Base-by-base conservation (phyloP, 2,113 vertebrate species). In the Empidonax alnorum region DNA sequence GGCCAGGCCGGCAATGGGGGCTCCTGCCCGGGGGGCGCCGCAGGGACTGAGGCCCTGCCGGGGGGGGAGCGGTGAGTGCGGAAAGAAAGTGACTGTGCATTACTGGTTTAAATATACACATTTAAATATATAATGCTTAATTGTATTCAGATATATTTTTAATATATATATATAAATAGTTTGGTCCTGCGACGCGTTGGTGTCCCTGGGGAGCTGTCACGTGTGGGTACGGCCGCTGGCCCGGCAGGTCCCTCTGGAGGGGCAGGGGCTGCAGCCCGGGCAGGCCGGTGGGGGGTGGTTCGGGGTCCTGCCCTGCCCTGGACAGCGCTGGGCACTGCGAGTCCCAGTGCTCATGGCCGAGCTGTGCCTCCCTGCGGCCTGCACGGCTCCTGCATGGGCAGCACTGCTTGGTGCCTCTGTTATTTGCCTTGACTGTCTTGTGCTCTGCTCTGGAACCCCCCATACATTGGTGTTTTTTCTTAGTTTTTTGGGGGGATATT, bases 21-120 rank as follows among this genome's bases (percentile, higher is more conserved):
- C 42, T 0, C 35, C 7, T 15, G 0, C 15, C 13, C 17, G 39
- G 8, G 5, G 9, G 13, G 25, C 2, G 19, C 9, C 1, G 4
- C 61, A 58, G 2, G 19, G 50, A 15, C 11, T 2, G 25, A 12
- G 30, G 12, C 27, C 22, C 7, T 12, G 65, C 35, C 35, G 35
- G 35, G 35, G 35, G 35, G 16, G 12, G 2, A 7, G 5, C 11
- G 65, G 80, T 87, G 23, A 76, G 87, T 85, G 20, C 22, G 81
- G n/a, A 0, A 3, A 35, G n/a, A 0, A 3, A 35, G 2, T 7
- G 14, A 7, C 14, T 4, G 27, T 5, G 20, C 2, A 1, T 22
- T 17, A 1, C 13, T 4, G 11, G 2, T 1, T 9, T n/a, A 10
- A 27, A 61, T 16, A 6, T 7, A 12, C 3, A 0, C 2, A 14